Conservation (phyloP, 2,888 invertebrate genomes). For the Microctonus brassicae region DNA sequence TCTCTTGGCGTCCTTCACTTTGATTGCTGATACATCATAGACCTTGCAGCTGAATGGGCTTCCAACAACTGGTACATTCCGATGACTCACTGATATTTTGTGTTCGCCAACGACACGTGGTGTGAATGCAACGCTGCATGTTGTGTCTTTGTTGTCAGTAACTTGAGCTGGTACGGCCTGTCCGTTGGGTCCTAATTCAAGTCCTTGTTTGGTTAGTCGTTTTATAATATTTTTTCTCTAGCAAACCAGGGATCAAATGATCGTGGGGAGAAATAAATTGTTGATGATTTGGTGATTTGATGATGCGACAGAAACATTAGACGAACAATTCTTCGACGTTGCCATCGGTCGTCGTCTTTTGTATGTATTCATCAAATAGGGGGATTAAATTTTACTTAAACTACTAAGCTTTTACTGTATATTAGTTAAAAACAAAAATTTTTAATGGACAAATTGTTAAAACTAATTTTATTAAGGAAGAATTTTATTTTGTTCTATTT, state of each 20-base stretch:
- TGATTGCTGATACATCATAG: slow-evolving; percentile 93
- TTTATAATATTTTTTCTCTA: slow-evolving; percentile 58
- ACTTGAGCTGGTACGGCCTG: slow-evolving; percentile 92
- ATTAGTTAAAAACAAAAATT: background rate
- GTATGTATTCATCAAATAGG: background rate
- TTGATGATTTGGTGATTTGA: background rate
- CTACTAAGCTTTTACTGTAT: background rate
- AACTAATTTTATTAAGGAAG: background rate
- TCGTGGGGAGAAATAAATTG: slow-evolving; percentile 11
- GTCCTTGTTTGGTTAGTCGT: slow-evolving; percentile 66
- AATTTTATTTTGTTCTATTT: too few relatives aligned
- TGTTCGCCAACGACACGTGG: slow-evolving; percentile 94
- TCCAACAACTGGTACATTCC: slow-evolving; percentile 86
- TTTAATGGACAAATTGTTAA: background rate
- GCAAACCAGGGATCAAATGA: slow-evolving; percentile 50
- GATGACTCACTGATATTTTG: slow-evolving; percentile 87
- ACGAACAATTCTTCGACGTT: slow-evolving; percentile 2
- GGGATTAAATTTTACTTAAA: slow-evolving; percentile 2
- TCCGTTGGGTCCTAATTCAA: slow-evolving; percentile 87
- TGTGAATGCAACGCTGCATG: slow-evolving; percentile 91
- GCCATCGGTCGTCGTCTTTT: slow-evolving; percentile 3
- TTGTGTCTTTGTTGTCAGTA: slow-evolving; percentile 84
- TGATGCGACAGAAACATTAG: background rate
- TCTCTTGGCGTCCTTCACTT: slow-evolving; percentile 90
- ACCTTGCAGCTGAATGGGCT: slow-evolving; percentile 96